phyloP scores from a whole-genome alignment of 2,113 vertebrate genomes.

The Australoheros scitulus region DNA sequence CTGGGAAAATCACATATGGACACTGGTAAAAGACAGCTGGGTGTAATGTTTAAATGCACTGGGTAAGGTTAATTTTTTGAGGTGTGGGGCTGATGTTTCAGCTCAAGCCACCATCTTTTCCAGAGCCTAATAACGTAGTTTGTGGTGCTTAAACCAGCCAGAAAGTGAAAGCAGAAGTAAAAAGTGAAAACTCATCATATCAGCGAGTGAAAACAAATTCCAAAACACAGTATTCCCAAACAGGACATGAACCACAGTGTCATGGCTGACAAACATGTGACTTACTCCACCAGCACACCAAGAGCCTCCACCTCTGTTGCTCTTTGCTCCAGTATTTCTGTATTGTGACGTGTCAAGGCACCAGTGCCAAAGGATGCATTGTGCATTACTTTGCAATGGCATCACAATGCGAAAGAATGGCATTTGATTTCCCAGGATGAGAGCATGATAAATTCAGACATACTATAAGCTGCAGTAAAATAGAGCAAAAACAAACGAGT shows the following conservation, averaged over 20 bases:
- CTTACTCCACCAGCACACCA: no score
- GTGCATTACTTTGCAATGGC: no score
- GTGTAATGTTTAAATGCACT: background rate
- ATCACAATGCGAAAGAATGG: no score
- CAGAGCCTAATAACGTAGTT: background rate
- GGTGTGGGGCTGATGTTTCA: fast-evolving
- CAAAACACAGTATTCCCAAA: background rate
- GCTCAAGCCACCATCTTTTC: background rate
- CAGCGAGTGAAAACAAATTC: background rate
- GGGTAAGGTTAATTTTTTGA: background rate
- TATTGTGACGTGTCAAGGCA: no score
- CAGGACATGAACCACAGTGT: background rate
- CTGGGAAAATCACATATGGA: background rate
- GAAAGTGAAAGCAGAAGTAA: background rate
- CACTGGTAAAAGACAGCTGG: background rate
- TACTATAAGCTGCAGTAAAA: background rate
- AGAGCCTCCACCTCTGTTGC: no score
- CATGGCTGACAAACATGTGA: no score
- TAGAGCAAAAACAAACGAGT: no score
- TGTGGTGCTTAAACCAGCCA: background rate
- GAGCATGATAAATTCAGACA: background rate
- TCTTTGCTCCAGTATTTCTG: no score
- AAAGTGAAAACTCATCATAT: no score
- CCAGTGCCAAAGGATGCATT: no score
- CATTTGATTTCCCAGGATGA: background rate